Base-by-base conservation (phyloP, 64 coral and sea anemone species). In the Actinia tenebrosa region DNA sequence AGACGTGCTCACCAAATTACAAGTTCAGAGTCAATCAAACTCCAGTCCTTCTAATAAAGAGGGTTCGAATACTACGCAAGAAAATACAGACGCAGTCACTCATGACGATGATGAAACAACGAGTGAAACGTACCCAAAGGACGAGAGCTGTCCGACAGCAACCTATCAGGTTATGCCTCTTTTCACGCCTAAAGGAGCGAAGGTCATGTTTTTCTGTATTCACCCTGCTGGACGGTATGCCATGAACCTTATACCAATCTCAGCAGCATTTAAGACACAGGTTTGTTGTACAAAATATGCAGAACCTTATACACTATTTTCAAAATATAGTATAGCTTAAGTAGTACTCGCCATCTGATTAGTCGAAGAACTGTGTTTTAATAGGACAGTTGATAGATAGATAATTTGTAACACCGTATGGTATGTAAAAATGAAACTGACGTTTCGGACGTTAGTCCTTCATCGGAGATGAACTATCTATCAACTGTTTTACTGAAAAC, bases 161-260 rank as follows among this genome's bases (percentile, higher is more conserved):
- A 91, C 93, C 3, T 91, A 91, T 64, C 89, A 95, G 59, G 53
- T 95, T 37, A 84, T 91, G 18, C 93, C 93, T 43, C 84, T 95
- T 27, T 88, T 56, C 23, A 88, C 71, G 3, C 93, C 93, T 22
- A 86, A 91, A 27, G 44, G 86, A 71, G 89, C 93, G 44, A 53
- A 77, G 18, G 77, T 95, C 19, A 95, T 84, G 79, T 91, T 95
- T 25, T 95, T 95, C 62, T 95, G 93, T 77, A 75, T 95, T 3
- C 93, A 95, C 87, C 89, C 89, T 54, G 86, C 93, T 5, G 89
- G 89, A 84, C 71, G 89, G 56, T 95, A 95, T 80, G 89, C 71
- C 37, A 91, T 95, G 93, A 95, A 91, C 45, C 89, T 95, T 44
- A 56, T 88, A 18, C 93, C 93, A 10, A 85, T 95, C 26, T 64